Base-by-base conservation (phyloP, 2,888 invertebrate genomes). In the Opisthograptis luteolata region DNA sequence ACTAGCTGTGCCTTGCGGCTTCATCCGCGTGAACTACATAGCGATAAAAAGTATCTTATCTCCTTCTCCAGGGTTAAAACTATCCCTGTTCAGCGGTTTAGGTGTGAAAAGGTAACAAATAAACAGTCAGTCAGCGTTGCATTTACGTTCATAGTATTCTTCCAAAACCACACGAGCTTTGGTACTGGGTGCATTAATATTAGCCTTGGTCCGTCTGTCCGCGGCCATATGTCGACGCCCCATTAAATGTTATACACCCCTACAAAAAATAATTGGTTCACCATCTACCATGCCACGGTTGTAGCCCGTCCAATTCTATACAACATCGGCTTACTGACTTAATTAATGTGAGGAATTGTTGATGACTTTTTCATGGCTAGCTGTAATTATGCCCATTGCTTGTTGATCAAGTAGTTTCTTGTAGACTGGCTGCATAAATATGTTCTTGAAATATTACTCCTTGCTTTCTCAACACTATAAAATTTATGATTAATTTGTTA, bases 261-360 rank as follows among this genome's bases (percentile, higher is more conserved):
- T 77, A 84, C 84, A 85, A 87, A 87, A 87, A 85, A 83, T 88
- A 86, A 88, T 87, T 83, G 83, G 84, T 85, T 74, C 73, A 81
- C 84, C 87, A 87, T 77, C 76, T 75, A 76, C 70, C 56, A 57
- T 62, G n/a, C 73, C 69, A 70, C 71, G 71, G 69, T 70, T 69
- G 67, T 67, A 77, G 79, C 76, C 73, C 76, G 73, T 73, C 74
- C 73, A 78, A 74, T 77, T 79, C 64, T 70, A n/a, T n/a, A 67
- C 69, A 64, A 71, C 68, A 71, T 69, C 66, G 66, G 66, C 62
- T 66, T 68, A 63, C 66, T 66, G 55, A 66, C 64, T 70, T 67
- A 70, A 69, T 64, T 59, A 66, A 60, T 58, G 34, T 62, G 28
- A 46, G 17, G 32, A 41, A 37, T 46, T 35, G 34, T 35, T 62